Conservation (phyloP, 2,888 invertebrate genomes). For the Criorhina ranunculi region DNA sequence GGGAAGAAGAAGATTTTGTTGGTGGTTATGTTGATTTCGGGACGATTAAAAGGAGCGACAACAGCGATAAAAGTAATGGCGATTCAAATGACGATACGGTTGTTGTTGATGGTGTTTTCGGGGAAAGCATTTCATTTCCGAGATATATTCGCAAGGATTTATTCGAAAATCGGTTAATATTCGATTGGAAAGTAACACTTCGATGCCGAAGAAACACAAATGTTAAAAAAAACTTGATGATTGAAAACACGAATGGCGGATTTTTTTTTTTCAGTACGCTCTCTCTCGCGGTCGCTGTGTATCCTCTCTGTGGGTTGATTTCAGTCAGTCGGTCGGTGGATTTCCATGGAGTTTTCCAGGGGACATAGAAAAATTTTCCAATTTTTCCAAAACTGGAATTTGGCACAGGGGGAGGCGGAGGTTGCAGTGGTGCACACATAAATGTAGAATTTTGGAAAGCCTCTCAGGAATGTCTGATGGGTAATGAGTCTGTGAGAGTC, state of each 20-base stretch:
- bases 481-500: slow-evolving; percentile 50
- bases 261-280: slow-evolving; percentile 55
- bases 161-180: no score
- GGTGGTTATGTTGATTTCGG: slow-evolving; percentile 36
- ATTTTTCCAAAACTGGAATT: slow-evolving; percentile 45
- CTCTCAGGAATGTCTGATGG: slow-evolving; percentile 58
- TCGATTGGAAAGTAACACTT: slow-evolving; percentile 18
- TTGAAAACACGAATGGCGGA: slow-evolving; percentile 77
- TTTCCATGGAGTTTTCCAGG: slow-evolving; percentile 63
- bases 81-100: slow-evolving; percentile 33
- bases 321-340: slow-evolving; percentile 70
- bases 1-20: slow-evolving; percentile 30
- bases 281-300: slow-evolving; percentile 71
- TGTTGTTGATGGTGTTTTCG: slow-evolving; percentile 56
- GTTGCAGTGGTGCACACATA: slow-evolving; percentile 61
- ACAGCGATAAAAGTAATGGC: slow-evolving; percentile 52
- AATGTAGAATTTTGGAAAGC: slow-evolving; percentile 75
- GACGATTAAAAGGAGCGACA: slow-evolving; percentile 17
- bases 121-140: slow-evolving; percentile 53
- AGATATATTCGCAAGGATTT: no score
- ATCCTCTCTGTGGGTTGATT: slow-evolving; percentile 69
- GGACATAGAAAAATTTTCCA: slow-evolving; percentile 65
- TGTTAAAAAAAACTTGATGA: slow-evolving; percentile 62
- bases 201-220: slow-evolving; percentile 49
- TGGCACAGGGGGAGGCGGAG: slow-evolving; percentile 41